phyloP scores from a whole-genome alignment of 2,113 vertebrate species.

The Acrocephalus arundinaceus region DNA sequence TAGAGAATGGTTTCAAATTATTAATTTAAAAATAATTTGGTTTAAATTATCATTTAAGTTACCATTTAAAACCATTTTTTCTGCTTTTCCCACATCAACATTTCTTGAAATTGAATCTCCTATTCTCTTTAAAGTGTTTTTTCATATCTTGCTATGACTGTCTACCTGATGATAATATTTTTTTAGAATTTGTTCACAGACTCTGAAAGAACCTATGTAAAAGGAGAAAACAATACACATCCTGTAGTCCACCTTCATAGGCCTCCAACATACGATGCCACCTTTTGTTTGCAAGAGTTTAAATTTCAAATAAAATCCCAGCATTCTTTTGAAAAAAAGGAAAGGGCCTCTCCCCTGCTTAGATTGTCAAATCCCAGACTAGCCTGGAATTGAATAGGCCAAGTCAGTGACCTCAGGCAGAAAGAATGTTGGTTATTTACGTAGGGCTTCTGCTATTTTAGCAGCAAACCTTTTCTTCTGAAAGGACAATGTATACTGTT shows the following conservation, averaged over 20 bases:
- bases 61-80: neutral
- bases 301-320: constrained; percentile 72
- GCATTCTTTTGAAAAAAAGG: constrained; percentile 67
- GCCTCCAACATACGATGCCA: constrained; percentile 68
- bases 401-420: constrained; percentile 91
- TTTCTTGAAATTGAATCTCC: neutral
- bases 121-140: neutral
- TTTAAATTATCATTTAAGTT: neutral
- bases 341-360: constrained; percentile 69
- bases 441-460: constrained; percentile 80
- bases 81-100: rapidly evolving
- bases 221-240: constrained; percentile 69
- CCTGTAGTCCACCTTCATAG: constrained; percentile 69
- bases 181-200: constrained; percentile 46
- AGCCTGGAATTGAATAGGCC: constrained; percentile 84
- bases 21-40: neutral
- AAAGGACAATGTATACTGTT: constrained; percentile 78
- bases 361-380: constrained; percentile 72
- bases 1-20: neutral
- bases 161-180: constrained; percentile 41
- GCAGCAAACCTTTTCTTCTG: constrained; percentile 79
- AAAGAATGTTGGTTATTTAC: constrained; percentile 93
- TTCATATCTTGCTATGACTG: neutral
- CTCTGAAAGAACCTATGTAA: constrained; percentile 59
- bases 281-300: constrained; percentile 73